A percentile compares a stretch with the other conserved stretches of the same genome.
These are phyloP conservation scores for Anoplius nigerrimus DNA, from an alignment of 2,888 invertebrate genomes.

Conservation along the genomic window DNA sequence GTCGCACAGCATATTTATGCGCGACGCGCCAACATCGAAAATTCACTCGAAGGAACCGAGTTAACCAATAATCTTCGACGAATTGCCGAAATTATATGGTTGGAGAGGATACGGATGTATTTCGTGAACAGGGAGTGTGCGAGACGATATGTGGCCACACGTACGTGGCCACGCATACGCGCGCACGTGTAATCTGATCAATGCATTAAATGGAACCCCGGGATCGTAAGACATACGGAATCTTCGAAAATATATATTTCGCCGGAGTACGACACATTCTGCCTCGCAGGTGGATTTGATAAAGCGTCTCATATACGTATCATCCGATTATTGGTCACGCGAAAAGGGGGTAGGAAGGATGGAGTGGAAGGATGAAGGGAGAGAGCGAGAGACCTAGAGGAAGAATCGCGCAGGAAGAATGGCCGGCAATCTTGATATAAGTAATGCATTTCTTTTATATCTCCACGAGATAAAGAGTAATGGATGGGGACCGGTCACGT, in stretches of 20 bases:
- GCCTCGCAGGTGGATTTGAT: slow-evolving; percentile 34
- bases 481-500: slow-evolving; percentile 64
- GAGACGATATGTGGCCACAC: background rate
- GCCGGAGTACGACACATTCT: background rate
- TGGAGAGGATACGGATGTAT: background rate
- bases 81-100: too few relatives aligned
- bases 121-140: background rate
- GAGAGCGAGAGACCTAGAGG: slow-evolving; percentile 40
- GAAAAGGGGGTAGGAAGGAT: slow-evolving; percentile 5
- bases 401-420: slow-evolving; percentile 58
- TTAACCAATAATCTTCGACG: too few relatives aligned
- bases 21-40: background rate
- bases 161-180: too few relatives aligned
- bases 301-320: slow-evolving; percentile 53
- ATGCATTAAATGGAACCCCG: slow-evolving; percentile 4
- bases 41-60: too few relatives aligned
- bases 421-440: slow-evolving; percentile 71
- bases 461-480: slow-evolving; percentile 73
- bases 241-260: slow-evolving; percentile 12
- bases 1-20: too few relatives aligned
- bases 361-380: slow-evolving; percentile 30
- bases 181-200: too few relatives aligned
- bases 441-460: slow-evolving; percentile 73
- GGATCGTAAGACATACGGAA: background rate
- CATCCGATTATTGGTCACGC: slow-evolving; percentile 50